These are phyloP conservation scores for Brachionus koreanus DNA, from an alignment of 1,140 invertebrate genomes.

Conservation along the genomic window DNA sequence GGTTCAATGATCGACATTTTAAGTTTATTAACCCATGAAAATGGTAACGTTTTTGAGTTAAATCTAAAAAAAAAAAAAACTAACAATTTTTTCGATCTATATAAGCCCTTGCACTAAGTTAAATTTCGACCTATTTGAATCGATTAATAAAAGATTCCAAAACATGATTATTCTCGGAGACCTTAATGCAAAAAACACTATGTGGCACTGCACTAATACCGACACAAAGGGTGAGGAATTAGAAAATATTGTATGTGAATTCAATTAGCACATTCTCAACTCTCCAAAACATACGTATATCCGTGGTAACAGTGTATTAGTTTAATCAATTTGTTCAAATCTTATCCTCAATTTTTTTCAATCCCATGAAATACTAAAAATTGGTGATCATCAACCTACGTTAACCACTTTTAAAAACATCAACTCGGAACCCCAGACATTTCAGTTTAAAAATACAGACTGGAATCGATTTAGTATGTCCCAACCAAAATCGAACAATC, in stretches of 20 bases:
- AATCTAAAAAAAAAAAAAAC: not conserved
- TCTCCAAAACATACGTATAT: not conserved
- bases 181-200: not conserved
- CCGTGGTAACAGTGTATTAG: constrained; percentile 1
- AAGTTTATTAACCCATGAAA: not conserved
- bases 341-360: not conserved
- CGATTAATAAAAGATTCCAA: too few species aligned
- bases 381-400: not conserved
- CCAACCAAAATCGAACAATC: not conserved
- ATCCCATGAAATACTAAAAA: not conserved
- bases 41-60: not conserved
- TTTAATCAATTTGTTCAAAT: not conserved
- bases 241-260: not conserved
- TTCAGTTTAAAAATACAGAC: not conserved
- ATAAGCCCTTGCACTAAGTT: not conserved
- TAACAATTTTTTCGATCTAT: not conserved
- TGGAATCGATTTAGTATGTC: not conserved
- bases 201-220: not conserved
- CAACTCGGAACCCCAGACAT: not conserved
- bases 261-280: not conserved
- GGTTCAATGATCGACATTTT: not conserved
- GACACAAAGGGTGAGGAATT: not conserved
- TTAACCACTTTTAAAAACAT: not conserved
- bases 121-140: too few species aligned
- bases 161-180: not conserved